Conservation (phyloP, 2,797 vertebrate genomes). For the Bradypodion pumilum region DNA sequence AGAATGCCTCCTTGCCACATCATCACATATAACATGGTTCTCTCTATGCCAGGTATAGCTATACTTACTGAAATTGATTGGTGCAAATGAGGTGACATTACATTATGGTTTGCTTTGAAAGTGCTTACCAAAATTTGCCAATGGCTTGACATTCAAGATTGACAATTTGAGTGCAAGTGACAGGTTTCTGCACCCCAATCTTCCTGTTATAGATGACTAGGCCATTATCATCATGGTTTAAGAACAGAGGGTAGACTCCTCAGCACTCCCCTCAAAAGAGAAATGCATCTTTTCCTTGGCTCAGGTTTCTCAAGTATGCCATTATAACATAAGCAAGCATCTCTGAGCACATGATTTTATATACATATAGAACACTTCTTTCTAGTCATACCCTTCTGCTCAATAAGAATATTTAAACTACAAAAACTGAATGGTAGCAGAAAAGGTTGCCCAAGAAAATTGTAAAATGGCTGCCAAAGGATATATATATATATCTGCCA, state of each 20-base stretch:
- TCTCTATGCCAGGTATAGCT: neutral
- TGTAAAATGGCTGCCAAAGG: too few relatives aligned
- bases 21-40: neutral
- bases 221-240: neutral
- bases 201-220: too few relatives aligned
- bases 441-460: too few relatives aligned
- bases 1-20: neutral
- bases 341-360: too few relatives aligned
- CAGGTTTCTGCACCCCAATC: too few relatives aligned
- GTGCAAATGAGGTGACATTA: neutral
- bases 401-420: too few relatives aligned
- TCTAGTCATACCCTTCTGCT: too few relatives aligned
- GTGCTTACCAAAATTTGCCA: neutral
- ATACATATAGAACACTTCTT: too few relatives aligned
- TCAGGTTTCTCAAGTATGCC: too few relatives aligned
- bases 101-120: neutral
- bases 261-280: neutral
- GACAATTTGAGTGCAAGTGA: neutral
- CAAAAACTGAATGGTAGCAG: too few relatives aligned
- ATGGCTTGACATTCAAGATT: neutral
- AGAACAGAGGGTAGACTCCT: neutral
- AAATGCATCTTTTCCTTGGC: neutral
- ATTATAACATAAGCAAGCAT: too few relatives aligned
- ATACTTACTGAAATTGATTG: neutral
- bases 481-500: too few relatives aligned